Evolutionary conservation across 2,888 invertebrate genomes (phyloP), one percentile per base, ranked within the genome.

Genomic region (Ligdia adustata): DNA sequence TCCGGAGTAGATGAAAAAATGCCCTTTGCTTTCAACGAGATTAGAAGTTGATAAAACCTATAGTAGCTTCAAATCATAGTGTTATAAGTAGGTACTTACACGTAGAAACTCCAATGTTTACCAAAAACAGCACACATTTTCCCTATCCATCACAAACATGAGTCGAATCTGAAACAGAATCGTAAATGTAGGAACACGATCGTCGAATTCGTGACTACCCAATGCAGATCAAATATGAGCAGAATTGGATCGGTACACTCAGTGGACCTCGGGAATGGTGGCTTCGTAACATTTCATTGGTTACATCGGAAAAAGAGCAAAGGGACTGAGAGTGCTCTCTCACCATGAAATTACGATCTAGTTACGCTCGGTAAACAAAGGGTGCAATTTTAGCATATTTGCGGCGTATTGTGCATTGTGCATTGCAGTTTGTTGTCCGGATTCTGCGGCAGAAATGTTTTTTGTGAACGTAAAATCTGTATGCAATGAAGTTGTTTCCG

Each of bases 151-250:
- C 57, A 58, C 47, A 51, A 38, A 41, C 55, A 55, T 61, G 57
- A 56, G 59, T 60, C 49, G 59, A 60, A 58, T 63, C 64, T 46
- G 61, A 75, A 79, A 79, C 76, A 63, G 80, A 80, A 79, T 79
- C 63, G 55, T 65, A 78, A 77, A 80, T 79, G 70, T 67, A 53
- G 52, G 43, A 28, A 59, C 66, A 61, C 64, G 64, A 69, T 68
- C 62, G 62, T 20, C 48, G 63, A 65, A 67, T 64, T 68, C 67
- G 68, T 65, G 67, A 72, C 69, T 75, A 64, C 69, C 72, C 70
- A 62, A 67, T 71, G 65, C 64, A 71, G 70, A 72, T 75, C 75
- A 78, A 79, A 79, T 75, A 77, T 74, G 68, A 69, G 57, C 55
- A 60, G 65, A 75, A 77, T 76, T 73, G 75, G 66, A 67, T 71